Evolutionary conservation across 2,888 invertebrate genomes (phyloP).

Genomic region (Mimachlamys varia): DNA sequence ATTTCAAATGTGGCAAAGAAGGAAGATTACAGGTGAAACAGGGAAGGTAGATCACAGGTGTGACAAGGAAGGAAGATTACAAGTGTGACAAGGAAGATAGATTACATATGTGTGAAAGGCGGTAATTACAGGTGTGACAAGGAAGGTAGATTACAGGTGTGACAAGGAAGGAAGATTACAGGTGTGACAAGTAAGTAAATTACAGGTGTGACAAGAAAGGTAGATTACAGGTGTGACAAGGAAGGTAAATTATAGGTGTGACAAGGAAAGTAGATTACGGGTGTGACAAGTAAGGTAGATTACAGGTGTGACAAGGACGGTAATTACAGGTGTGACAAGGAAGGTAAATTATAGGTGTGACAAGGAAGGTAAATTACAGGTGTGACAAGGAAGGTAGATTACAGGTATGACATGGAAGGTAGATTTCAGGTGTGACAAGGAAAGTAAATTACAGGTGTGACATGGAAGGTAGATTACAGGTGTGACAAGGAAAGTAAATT

Average conservation of each 20-base stretch:
- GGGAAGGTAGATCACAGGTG: no score
- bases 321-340: neutral
- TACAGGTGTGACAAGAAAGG: neutral
- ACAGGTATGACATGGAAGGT: neutral
- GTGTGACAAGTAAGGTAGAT: neutral
- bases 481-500: neutral
- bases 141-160: neutral
- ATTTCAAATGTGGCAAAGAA: no score
- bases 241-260: neutral
- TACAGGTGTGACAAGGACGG: neutral
- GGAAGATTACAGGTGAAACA: no score
- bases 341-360: neutral
- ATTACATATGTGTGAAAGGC: neutral
- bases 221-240: neutral
- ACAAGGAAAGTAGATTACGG: neutral
- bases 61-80: neutral
- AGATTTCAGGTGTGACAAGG: neutral
- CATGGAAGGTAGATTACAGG: neutral
- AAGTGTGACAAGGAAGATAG: neutral
- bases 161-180: neutral
- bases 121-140: neutral
- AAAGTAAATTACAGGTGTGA: neutral
- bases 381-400: neutral
- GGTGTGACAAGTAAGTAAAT: neutral
- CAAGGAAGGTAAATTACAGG: neutral